Percentiles rank a stretch among this genome's conserved stretches.
Conservation (phyloP, 1,140 invertebrate species). For the Drosophila punjabiensis region DNA sequence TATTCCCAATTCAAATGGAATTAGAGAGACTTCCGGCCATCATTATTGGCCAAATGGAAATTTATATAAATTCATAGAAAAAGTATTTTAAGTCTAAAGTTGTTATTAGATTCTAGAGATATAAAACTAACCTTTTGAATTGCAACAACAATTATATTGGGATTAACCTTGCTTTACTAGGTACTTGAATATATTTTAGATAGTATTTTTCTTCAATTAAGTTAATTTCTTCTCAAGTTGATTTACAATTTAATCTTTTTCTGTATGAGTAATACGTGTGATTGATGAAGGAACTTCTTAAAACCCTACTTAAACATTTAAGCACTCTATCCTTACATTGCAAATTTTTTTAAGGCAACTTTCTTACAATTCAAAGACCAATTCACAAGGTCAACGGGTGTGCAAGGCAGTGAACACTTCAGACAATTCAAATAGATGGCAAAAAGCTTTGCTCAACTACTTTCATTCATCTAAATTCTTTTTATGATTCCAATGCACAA, state of each 20-base stretch:
- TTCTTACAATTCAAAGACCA: not conserved
- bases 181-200: not conserved
- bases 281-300: not conserved
- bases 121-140: not conserved
- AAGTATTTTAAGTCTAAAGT: not conserved
- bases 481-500: not conserved
- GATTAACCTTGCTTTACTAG: not conserved
- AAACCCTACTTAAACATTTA: not conserved
- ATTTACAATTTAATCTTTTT: not conserved
- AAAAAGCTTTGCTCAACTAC: slow-evolving; percentile 12
- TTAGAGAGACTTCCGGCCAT: slow-evolving; percentile 31
- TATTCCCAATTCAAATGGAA: slow-evolving; percentile 46
- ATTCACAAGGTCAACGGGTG: slow-evolving; percentile 26
- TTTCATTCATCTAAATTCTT: slow-evolving; percentile 9
- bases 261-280: not conserved
- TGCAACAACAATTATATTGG: not conserved
- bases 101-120: too few relatives aligned
- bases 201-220: not conserved
- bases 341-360: not conserved
- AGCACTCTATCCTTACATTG: too few relatives aligned
- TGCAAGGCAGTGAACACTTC: not conserved
- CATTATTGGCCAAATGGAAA: slow-evolving; percentile 24
- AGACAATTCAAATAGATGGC: slow-evolving; percentile 26
- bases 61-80: slow-evolving; percentile 1
- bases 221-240: too few relatives aligned